Evolutionary conservation across 2,797 vertebrate species (phyloP), one percentile per base, ranked within the genome.

Genomic region (Syndactyla subalaris): DNA sequence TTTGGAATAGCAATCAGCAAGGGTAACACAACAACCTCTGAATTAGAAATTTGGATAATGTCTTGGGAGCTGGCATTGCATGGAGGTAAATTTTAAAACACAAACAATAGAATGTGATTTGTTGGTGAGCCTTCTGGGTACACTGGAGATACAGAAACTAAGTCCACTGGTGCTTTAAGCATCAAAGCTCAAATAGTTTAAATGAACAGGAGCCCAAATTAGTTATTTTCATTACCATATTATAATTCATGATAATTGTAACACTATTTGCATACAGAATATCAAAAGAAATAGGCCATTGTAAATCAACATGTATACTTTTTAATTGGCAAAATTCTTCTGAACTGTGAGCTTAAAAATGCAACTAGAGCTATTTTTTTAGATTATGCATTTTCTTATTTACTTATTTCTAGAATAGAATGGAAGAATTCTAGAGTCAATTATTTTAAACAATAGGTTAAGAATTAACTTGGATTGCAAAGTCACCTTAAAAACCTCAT

Each of bases 261-360:
- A 92, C 63, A 36, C 5, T 63, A 76, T 96, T 93, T 95, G 63
- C 91, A 89, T 84, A 93, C 38, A 94, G 51, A 91, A 66, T 92
- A 94, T 95, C 81, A 89, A 95, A 97, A 86, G 74, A 97, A 96
- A 89, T 87, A 93, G 93, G 84, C 45, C 96, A 92, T 54, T 86
- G 63, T 92, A 89, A 82, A 85, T 92, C 8, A 15, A 84, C 30
- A 81, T 41, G 24, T 84, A 55, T 78, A 46, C 55, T 85, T 93
- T 90, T 94, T 96, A 87, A 94, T 91, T 95, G 68, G 75, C 45
- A 84, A 89, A 88, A 89, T 83, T 91, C 71, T 70, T 93, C 87
- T 80, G 85, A 95, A 93, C 67, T 77, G 15, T 55, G 32, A 87
- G 19, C n/a, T 93, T 88, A 76, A 96, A 95, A 93, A 80, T 73